Percentiles rank a stretch among this genome's conserved stretches.
These are phyloP conservation scores for Scyliorhinus canicula DNA, from an alignment of 2,797 vertebrate species.

Conservation along the genomic window DNA sequence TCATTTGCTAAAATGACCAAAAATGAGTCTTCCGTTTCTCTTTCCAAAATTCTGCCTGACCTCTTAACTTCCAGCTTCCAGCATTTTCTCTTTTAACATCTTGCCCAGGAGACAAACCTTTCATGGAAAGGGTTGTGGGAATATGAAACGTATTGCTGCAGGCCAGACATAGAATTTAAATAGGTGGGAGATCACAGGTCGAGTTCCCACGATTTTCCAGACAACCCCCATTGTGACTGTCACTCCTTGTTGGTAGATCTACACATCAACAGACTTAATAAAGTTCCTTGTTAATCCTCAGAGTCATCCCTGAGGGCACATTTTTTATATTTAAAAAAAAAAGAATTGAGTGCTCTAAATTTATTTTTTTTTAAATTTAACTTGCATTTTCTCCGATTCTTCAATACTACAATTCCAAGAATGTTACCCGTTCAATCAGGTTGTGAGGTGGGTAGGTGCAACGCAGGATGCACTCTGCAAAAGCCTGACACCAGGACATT, in stretches of 20 bases:
- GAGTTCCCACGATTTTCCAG: neutral
- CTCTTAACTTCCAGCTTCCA: too few relatives aligned
- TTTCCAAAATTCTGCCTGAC: too few relatives aligned
- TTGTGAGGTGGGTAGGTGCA: too few relatives aligned
- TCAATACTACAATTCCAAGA: too few relatives aligned
- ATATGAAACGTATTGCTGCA: neutral
- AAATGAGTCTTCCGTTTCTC: neutral
- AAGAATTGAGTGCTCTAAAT: too few relatives aligned
- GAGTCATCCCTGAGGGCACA: neutral
- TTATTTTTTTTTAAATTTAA: neutral
- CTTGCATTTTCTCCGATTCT: too few relatives aligned
- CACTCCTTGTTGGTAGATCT: neutral
- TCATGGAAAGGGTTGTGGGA: neutral
- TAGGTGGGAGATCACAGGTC: neutral
- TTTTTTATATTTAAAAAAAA: neutral
- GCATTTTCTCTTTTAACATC: too few relatives aligned
- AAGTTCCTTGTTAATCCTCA: neutral
- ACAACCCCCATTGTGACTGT: neutral
- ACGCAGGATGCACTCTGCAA: too few relatives aligned
- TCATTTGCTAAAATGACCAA: neutral
- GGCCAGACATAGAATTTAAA: neutral
- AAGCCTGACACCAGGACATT: neutral
- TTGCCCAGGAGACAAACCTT: too few relatives aligned
- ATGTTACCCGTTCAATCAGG: too few relatives aligned
- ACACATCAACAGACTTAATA: neutral